A percentile compares a stretch with the other conserved stretches of the same genome.
Evolutionary conservation across 35 echinoderm and acorn worm species (phyloP).

Genomic region (Holothuria glaberrima): DNA sequence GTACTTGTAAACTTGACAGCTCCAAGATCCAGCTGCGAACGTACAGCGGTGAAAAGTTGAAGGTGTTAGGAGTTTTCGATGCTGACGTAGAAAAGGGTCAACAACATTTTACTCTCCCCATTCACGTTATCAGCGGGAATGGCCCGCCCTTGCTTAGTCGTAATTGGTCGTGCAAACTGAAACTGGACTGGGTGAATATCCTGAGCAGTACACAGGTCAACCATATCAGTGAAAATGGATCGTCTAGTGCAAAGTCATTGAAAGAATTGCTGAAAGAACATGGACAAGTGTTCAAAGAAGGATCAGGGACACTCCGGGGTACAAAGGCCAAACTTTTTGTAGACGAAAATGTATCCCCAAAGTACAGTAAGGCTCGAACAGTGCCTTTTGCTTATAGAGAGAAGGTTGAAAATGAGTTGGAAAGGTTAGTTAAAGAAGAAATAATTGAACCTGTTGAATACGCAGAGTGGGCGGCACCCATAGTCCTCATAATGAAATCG

Average conservation of each 20-base stretch:
- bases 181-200: conserved; percentile 10
- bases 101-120: not conserved
- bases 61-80: conserved; percentile 38
- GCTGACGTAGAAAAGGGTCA: conserved; percentile 2
- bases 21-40: not conserved
- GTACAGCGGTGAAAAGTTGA: conserved; percentile 52
- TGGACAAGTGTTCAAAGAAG: conserved; percentile 16
- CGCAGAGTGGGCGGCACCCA: conserved; percentile 42
- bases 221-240: not conserved
- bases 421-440: conserved; percentile 23
- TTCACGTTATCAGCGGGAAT: conserved; percentile 19
- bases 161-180: conserved; percentile 31
- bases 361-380: conserved; percentile 47
- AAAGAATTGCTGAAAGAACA: not conserved
- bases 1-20: not conserved
- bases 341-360: conserved; percentile 1
- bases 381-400: conserved; percentile 47
- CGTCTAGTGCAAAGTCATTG: not conserved
- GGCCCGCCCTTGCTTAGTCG: conserved; percentile 40
- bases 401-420: conserved; percentile 33
- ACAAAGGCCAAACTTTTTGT: conserved; percentile 30
- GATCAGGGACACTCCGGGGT: conserved; percentile 37
- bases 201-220: not conserved
- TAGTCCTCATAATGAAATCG: conserved; percentile 49
- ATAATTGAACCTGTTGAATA: conserved; percentile 51